Percentiles rank a stretch among this genome's conserved stretches.
Conservation (phyloP, 2,888 invertebrate species). For the Tinea trinotella region DNA sequence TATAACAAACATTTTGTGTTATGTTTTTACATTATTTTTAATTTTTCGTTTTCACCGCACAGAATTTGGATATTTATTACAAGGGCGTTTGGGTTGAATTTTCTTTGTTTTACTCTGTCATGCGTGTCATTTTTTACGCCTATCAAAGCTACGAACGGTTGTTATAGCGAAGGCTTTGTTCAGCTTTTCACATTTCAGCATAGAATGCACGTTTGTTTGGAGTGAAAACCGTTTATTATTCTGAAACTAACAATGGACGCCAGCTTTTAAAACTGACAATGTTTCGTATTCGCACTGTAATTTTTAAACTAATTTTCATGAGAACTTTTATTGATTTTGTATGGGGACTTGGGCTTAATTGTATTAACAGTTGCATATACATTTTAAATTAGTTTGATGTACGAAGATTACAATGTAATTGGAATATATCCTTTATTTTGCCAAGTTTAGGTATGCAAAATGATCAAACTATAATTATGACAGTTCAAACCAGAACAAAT, state of each 20-base stretch:
- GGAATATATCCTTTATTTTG: too few species aligned
- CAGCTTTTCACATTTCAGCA: neutral
- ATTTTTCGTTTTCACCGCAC: neutral
- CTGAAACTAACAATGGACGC: neutral
- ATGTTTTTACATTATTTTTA: constrained; percentile 1
- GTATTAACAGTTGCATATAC: too few species aligned
- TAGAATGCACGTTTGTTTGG: neutral
- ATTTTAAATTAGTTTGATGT: too few species aligned
- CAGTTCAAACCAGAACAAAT: too few species aligned
- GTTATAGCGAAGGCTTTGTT: constrained; percentile 2
- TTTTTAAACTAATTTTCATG: too few species aligned
- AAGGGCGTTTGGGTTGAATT: neutral
- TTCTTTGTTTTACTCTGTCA: neutral
- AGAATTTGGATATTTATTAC: neutral
- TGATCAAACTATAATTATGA: too few species aligned
- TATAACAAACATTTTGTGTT: neutral
- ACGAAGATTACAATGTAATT: too few species aligned
- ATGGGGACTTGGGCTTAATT: too few species aligned
- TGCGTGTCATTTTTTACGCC: neutral
- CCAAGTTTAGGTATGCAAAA: too few species aligned
- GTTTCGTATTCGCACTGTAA: too few species aligned
- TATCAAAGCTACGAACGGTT: neutral
- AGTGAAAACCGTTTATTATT: neutral
- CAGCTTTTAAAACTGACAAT: too few species aligned
- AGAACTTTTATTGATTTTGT: too few species aligned